A percentile compares a stretch with the other conserved stretches of the same genome.
These are phyloP conservation scores for Lasius fuliginosus DNA, from an alignment of 2,888 invertebrate species.

Conservation along the genomic window DNA sequence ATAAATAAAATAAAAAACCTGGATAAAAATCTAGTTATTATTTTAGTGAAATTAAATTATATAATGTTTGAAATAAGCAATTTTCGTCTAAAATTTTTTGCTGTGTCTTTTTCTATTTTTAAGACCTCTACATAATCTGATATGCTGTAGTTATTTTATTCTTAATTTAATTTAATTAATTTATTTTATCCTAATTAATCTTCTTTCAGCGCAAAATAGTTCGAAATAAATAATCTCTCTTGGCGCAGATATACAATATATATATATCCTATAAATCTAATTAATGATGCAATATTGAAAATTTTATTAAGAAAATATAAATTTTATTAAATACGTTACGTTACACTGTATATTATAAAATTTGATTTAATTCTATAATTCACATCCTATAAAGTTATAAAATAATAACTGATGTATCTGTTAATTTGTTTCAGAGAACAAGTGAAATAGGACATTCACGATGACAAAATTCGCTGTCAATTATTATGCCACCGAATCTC, in stretches of 20 bases:
- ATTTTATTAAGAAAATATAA: not conserved
- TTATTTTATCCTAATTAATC: constrained; percentile 11
- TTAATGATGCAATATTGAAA: constrained; percentile 1
- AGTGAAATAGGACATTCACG: not conserved
- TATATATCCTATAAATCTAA: constrained; percentile 17
- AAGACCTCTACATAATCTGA: not conserved
- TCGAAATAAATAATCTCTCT: not conserved
- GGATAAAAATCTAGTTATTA: not conserved
- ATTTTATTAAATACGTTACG: not conserved
- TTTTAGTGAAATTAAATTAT: not conserved
- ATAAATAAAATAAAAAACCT: not conserved
- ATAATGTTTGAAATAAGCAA: not conserved
- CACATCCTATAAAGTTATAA: not conserved
- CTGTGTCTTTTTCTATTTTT: not conserved
- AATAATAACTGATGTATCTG: not conserved
- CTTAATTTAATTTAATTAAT: not conserved
- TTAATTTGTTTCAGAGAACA: not conserved
- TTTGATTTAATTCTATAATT: not conserved
- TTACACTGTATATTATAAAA: not conserved
- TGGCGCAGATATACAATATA: not conserved
- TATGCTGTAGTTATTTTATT: not conserved
- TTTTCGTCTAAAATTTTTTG: not conserved
- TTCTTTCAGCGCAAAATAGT: not conserved
- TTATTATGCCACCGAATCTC: not conserved
- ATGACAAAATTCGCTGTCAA: not conserved